Base-by-base conservation (phyloP, 2,113 vertebrate species). In the Malurus melanocephalus region DNA sequence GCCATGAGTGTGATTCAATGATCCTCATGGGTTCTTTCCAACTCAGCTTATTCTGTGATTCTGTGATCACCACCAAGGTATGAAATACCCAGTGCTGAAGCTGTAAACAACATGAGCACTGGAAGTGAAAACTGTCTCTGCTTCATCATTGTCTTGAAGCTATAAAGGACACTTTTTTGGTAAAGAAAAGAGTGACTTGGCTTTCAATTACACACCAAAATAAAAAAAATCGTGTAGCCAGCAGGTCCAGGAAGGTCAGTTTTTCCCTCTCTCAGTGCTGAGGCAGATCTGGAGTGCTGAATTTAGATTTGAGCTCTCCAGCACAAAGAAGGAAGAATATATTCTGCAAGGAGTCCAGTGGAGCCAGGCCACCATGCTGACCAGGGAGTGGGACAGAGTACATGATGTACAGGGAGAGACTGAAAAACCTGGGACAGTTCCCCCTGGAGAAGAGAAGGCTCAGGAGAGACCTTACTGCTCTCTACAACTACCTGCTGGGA, bases 361-460 rank as follows among this genome's bases (percentile, higher is more conserved):
- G 26, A 71, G 38, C 38, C 38, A 38, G 35, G 21, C 9, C 23
- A 62, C 38, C 42, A 8, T 1, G 7, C 24, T 60, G 68, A n/a
- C 5, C 45, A 28, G 45, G 21, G 22, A 48, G 15, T 20, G 49
- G 38, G 46, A 49, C 5, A n/a, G 22, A 79, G 35, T 9, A 52
- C 52, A 64, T 0, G 0, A 4, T 1, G 0, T 45, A 9, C 8
- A 14, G 22, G 30, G 11, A 86, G 22, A 80, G 9, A 17, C n/a
- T 75, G 57, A 45, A 73, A 60, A 35, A 72, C 7, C 19, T 53
- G 40, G 23, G 9, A 72, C 38, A 49, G 7, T 32, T 86, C 28
- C 20, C 22, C 18, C 22, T 71, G 61, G 38, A 84, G 28, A 72
- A 53, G 10, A 48, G 18, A 68, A 55, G 11, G 12, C 24, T 85